Conservation (phyloP, 1,140 invertebrate species). For the Microplitis demolitor region DNA sequence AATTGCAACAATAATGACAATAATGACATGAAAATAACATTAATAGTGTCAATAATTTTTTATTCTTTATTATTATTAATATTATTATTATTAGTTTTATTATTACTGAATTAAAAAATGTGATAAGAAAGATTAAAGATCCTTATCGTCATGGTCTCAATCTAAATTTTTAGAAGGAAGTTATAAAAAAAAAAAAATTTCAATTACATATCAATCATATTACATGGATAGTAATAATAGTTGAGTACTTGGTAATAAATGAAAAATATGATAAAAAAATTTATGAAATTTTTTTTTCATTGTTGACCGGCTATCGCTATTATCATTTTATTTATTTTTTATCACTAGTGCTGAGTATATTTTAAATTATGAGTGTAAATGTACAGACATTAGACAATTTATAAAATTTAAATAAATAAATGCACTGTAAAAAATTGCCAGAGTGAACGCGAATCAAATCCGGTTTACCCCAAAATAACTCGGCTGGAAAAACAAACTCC, state of each 20-base stretch:
- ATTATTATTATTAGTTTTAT: background rate
- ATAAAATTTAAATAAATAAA: background rate
- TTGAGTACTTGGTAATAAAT: slow-evolving; percentile 10
- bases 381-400: slow-evolving; percentile 10
- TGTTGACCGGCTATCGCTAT: slow-evolving; percentile 48
- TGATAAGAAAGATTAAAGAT: slow-evolving; percentile 11
- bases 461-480: no score
- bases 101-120: slow-evolving; percentile 33
- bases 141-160: background rate
- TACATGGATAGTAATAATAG: background rate
- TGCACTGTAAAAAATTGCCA: no score
- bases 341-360: slow-evolving; percentile 58
- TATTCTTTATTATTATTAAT: slow-evolving; percentile 27
- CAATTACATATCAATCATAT: background rate
- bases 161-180: background rate
- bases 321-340: slow-evolving; percentile 56
- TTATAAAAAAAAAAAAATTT: background rate
- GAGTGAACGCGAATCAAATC: no score
- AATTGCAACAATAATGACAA: slow-evolving; percentile 59
- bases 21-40: slow-evolving; percentile 44
- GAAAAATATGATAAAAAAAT: slow-evolving; percentile 30
- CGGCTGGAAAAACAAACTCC: no score
- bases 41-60: slow-evolving; percentile 19
- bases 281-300: slow-evolving; percentile 40
- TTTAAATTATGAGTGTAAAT: slow-evolving; percentile 18